Conservation (phyloP, 2,113 vertebrate genomes). For the Xenopus borealis region DNA sequence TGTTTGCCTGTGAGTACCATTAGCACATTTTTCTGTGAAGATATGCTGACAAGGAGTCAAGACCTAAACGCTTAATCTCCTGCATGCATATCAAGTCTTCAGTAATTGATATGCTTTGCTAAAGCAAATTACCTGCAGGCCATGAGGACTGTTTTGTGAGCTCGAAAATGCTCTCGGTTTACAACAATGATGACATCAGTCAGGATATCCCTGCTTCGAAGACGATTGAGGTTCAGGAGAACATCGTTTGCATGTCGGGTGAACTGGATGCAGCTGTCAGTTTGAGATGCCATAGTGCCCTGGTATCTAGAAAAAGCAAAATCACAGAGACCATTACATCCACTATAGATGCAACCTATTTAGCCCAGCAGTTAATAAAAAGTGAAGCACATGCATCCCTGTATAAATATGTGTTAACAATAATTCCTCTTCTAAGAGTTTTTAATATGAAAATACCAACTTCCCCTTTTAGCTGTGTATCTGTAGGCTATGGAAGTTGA, state of each 20-base stretch:
- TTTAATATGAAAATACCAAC: not conserved
- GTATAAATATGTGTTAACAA: no score
- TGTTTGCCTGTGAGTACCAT: no score
- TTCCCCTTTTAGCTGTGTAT: not conserved
- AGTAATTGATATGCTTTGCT: no score
- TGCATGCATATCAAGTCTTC: no score
- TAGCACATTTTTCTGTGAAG: no score
- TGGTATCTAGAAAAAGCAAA: constrained; percentile 12
- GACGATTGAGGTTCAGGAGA: constrained; percentile 92
- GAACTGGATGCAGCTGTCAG: constrained; percentile 98
- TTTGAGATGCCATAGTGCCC: constrained; percentile 86
- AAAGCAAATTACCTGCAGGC: constrained; percentile 85
- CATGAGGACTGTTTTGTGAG: constrained; percentile 97
- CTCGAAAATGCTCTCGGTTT: constrained; percentile 91
- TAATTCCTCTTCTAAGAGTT: no score
- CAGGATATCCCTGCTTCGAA: constrained; percentile 89
- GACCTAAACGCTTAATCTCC: no score
- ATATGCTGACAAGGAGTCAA: no score
- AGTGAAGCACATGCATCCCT: no score
- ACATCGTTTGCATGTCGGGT: constrained; percentile 95
- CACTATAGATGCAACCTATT: no score
- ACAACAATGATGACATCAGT: constrained; percentile 94
- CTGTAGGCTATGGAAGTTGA: constrained; percentile 18
- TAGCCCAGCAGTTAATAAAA: no score
- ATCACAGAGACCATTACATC: not conserved